phyloP scores from a whole-genome alignment of 2,797 vertebrate species.

The Arctocebus calabarensis region DNA sequence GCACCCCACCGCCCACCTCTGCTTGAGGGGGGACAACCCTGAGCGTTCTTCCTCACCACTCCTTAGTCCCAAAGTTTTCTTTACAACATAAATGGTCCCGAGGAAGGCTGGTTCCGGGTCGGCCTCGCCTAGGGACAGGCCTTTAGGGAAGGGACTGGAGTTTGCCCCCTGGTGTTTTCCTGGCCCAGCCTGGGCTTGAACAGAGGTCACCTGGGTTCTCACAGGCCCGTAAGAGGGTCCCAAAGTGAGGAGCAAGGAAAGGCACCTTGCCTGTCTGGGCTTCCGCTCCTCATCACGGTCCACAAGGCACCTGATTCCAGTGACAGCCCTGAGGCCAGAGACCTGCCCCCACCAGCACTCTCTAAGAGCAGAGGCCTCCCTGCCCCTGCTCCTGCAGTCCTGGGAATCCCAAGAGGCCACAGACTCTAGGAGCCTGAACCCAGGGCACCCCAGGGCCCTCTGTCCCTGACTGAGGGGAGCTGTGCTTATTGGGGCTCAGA shows the following conservation, averaged over 20 bases:
- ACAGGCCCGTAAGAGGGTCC: neutral
- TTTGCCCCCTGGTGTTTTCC: neutral
- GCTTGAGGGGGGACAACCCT: accelerated
- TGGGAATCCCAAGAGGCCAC: neutral
- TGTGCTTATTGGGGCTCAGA: neutral
- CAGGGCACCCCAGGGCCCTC: neutral
- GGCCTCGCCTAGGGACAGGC: too few species aligned
- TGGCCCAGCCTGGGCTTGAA: neutral
- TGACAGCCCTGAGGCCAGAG: neutral
- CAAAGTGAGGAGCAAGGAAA: neutral
- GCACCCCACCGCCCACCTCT: neutral
- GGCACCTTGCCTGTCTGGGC: neutral
- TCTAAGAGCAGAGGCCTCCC: neutral
- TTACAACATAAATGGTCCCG: neutral
- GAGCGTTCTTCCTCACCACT: accelerated
- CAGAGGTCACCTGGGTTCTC: too few species aligned
- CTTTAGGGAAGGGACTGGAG: neutral
- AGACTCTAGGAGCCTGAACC: neutral
- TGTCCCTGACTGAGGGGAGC: neutral
- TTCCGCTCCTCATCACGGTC: too few species aligned
- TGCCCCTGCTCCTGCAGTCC: neutral
- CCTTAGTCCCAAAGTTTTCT: neutral
- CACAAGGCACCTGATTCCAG: neutral
- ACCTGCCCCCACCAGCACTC: neutral
- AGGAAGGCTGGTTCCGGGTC: neutral